Evolutionary conservation across 2,797 vertebrate genomes (phyloP).

Genomic region (Gastrophryne carolinensis): DNA sequence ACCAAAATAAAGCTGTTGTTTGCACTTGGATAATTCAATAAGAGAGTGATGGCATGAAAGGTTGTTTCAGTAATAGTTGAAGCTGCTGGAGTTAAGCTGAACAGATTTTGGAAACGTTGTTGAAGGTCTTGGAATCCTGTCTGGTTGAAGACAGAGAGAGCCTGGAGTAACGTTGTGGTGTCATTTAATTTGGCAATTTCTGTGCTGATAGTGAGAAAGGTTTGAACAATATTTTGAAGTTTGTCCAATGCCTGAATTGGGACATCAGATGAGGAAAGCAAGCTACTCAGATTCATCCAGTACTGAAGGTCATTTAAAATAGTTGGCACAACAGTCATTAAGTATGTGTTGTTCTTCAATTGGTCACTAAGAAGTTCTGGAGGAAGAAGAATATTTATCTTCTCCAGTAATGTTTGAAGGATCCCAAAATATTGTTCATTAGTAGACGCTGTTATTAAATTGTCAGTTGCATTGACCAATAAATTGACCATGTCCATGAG

Average conservation of each 20-base stretch:
- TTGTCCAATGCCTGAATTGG: background rate
- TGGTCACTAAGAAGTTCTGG: background rate
- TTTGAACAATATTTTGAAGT: slow-evolving; percentile 5
- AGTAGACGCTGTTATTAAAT: background rate
- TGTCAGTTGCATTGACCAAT: slow-evolving; percentile 12
- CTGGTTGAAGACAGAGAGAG: slow-evolving; percentile 9
- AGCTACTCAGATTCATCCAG: background rate
- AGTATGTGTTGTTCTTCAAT: background rate
- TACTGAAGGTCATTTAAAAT: background rate
- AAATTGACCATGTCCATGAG: background rate
- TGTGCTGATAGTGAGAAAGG: background rate
- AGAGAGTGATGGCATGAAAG: background rate
- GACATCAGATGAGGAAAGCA: slow-evolving; percentile 7
- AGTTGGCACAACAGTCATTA: background rate
- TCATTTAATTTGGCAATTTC: background rate
- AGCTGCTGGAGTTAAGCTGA: background rate
- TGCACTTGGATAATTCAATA: background rate
- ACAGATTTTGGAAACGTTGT: slow-evolving; percentile 4
- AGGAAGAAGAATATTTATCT: slow-evolving; percentile 7
- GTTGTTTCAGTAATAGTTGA: background rate
- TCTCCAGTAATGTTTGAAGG: slow-evolving; percentile 3
- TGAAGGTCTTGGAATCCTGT: slow-evolving; percentile 1
- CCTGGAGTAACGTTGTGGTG: background rate
- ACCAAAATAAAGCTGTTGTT: background rate
- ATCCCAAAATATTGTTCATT: background rate